Evolutionary conservation across 2,113 vertebrate genomes (phyloP).

Genomic region (Limanda limanda): DNA sequence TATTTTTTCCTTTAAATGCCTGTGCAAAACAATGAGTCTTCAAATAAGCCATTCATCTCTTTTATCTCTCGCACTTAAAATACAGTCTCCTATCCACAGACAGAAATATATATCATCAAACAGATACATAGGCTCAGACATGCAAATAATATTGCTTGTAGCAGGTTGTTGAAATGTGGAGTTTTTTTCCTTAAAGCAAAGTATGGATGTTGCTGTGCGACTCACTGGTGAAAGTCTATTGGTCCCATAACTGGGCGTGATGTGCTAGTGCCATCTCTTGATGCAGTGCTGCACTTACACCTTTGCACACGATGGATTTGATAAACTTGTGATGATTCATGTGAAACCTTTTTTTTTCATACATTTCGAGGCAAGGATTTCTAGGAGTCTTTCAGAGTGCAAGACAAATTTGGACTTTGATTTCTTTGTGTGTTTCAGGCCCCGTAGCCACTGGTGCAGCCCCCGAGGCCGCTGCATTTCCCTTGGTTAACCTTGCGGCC

Average conservation of each 20-base stretch:
- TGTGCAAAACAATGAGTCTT: conserved; percentile 15
- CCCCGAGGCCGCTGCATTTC: conserved; percentile 80
- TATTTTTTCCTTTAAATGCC: conserved; percentile 23
- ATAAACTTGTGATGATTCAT: background rate
- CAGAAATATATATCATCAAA: conserved; percentile 26
- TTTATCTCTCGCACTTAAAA: conserved; percentile 25
- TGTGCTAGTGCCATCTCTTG: conserved; percentile 68
- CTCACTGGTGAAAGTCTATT: background rate
- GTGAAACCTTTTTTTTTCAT: background rate
- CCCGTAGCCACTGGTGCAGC: conserved; percentile 87
- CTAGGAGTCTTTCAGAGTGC: background rate
- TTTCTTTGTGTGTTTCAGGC: conserved; percentile 78
- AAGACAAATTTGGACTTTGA: background rate
- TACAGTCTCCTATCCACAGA: conserved; percentile 8
- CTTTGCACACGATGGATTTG: background rate
- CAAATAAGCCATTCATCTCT: conserved; percentile 26
- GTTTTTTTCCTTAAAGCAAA: conserved; percentile 23
- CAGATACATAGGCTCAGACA: conserved; percentile 24
- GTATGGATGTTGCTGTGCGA: background rate
- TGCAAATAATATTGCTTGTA: conserved; percentile 19
- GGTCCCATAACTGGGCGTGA: background rate
- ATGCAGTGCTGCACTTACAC: conserved; percentile 8
- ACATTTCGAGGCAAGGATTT: background rate
- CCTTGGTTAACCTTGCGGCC: conserved; percentile 85
- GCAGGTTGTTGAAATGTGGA: conserved; percentile 26